Evolutionary conservation across 2,797 vertebrate species (phyloP).

Genomic region (Thamnophis elegans): DNA sequence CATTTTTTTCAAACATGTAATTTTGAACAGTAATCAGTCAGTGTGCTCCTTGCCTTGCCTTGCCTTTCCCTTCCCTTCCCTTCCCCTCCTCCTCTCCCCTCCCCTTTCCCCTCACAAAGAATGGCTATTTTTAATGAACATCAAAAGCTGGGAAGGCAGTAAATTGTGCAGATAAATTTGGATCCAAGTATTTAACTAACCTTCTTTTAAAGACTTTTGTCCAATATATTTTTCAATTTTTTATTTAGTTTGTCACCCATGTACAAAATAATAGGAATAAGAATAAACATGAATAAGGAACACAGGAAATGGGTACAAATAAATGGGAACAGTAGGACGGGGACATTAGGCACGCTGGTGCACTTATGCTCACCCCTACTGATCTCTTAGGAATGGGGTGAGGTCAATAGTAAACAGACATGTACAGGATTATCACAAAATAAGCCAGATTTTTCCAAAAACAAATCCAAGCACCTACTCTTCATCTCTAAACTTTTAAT

Average conservation of each 20-base stretch:
- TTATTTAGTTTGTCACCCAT: too few relatives aligned
- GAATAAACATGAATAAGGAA: too few relatives aligned
- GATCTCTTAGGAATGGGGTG: too few relatives aligned
- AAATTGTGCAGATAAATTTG: neutral
- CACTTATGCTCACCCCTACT: too few relatives aligned
- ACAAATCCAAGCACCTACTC: neutral
- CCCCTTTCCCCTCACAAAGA: neutral
- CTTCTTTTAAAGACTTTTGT: neutral
- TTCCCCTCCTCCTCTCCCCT: neutral
- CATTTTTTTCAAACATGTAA: neutral
- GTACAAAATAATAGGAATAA: too few relatives aligned
- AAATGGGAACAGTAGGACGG: too few relatives aligned
- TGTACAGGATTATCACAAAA: neutral
- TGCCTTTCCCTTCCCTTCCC: neutral
- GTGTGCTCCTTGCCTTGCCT: neutral
- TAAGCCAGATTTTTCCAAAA: neutral
- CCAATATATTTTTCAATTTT: neutral
- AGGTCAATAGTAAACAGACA: too few relatives aligned
- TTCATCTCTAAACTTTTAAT: neutral
- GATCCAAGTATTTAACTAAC: neutral
- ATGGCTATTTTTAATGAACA: neutral
- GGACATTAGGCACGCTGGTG: too few relatives aligned
- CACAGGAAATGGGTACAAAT: too few relatives aligned
- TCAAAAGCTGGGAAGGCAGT: neutral
- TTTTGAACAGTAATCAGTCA: neutral